These are phyloP conservation scores for Myiopsitta monachus DNA, from an alignment of 2,113 vertebrate species.

Conservation along the genomic window DNA sequence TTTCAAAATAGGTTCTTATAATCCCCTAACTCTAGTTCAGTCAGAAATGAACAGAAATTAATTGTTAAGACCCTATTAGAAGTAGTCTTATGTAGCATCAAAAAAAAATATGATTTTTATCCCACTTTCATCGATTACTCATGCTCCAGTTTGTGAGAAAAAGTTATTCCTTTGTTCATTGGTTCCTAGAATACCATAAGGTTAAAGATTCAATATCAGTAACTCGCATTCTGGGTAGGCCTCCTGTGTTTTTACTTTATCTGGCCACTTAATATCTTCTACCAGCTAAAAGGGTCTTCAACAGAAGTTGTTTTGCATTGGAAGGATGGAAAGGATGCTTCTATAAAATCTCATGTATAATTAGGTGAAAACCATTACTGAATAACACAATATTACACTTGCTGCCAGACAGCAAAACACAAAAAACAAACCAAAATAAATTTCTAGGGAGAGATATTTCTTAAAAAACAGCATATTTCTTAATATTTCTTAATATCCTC, in stretches of 20 bases:
- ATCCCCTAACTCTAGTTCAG: not conserved
- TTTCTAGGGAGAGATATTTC: slow-evolving; percentile 22
- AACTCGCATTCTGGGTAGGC: not conserved
- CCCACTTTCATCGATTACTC: not conserved
- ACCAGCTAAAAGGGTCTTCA: not conserved
- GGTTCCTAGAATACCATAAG: not conserved
- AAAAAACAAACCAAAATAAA: not conserved
- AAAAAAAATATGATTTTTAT: not conserved
- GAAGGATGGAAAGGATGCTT: not conserved
- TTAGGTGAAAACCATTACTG: not conserved
- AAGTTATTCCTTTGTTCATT: not conserved
- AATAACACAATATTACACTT: not conserved
- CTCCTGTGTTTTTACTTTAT: not conserved
- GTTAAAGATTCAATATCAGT: not conserved
- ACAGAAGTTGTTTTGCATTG: not conserved
- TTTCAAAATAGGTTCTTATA: not conserved
- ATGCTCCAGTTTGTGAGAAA: not conserved
- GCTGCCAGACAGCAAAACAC: not conserved
- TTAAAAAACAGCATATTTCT: slow-evolving; percentile 14
- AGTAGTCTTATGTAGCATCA: not conserved
- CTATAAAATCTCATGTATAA: not conserved
- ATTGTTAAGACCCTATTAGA: not conserved
- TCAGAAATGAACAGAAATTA: not conserved
- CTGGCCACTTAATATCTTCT: not conserved
- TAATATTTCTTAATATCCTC: slow-evolving; percentile 33